Base-by-base conservation (phyloP, 1,140 invertebrate genomes). In the Ceratitis capitata region DNA sequence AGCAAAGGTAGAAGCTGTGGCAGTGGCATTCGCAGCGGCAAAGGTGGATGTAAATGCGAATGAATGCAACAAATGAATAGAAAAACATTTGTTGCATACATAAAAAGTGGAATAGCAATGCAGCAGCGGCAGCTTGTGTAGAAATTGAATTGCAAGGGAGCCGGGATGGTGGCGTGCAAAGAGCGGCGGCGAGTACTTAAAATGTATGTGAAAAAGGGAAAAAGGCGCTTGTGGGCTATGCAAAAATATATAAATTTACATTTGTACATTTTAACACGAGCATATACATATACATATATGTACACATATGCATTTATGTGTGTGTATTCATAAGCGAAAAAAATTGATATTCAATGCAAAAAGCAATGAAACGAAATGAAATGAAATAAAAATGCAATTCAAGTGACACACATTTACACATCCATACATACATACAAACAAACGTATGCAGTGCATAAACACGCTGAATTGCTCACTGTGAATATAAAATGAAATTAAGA, bases 401-500 rank as follows among this genome's bases (percentile, higher is more conserved):
- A 78, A 78, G 45, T 39, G 42, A 26, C 39, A n/a, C 39, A 7
- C 61, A 35, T 69, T 12, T 6, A 69, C 61, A 35, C 32, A 26
- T 19, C 16, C n/a, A 26, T 3, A 78, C 42, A 74, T n/a, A 45
- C 69, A 7, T 16, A 74, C 69, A 78, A 35, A n/a, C 19, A 56
- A 2, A n/a, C 51, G 19, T 0, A n/a, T 56, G 51, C 51, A 19
- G 42, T 45, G 69, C 35, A 78, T 78, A 78, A 78, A 47, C 69
- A 42, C 39, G 69, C 39, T 45, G 69, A 45, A 78, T 78, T 47
- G 69, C 39, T 78, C 35, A 19, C 69, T 78, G n/a, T 78, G 69
- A 78, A 78, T 78, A 78, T 45, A 78, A 78, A 78, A 78, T 78
- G 69, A 78, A 78, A 78, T 78, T 78, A 78, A 78, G 69, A 78